A percentile compares a stretch with the other conserved stretches of the same genome.
Conservation (phyloP, 2,888 invertebrate species). For the Hydrotaea diabolus region DNA sequence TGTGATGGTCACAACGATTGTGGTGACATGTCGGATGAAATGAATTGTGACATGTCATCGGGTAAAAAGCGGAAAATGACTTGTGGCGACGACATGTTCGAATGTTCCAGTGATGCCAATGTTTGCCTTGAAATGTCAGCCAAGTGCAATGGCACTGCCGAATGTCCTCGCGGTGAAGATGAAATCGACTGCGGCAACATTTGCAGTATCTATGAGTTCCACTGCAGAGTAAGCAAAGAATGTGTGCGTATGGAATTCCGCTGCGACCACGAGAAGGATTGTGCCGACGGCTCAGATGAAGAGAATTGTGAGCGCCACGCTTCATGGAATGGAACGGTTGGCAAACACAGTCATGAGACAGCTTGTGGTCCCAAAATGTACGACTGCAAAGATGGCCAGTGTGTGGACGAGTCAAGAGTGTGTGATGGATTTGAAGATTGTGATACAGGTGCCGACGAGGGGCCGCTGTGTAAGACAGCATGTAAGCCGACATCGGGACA, state of each 20-base stretch:
- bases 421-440: slow-evolving; percentile 86
- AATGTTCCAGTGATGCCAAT: slow-evolving; percentile 75
- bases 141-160: slow-evolving; percentile 85
- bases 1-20: slow-evolving; percentile 84
- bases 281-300: slow-evolving; percentile 89
- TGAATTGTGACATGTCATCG: slow-evolving; percentile 77
- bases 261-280: slow-evolving; percentile 85
- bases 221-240: slow-evolving; percentile 84
- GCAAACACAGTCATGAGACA: slow-evolving; percentile 63
- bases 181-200: slow-evolving; percentile 83
- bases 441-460: slow-evolving; percentile 87
- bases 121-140: slow-evolving; percentile 74
- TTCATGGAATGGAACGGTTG: slow-evolving; percentile 69
- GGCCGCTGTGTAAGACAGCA: slow-evolving; percentile 83
- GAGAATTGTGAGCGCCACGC: slow-evolving; percentile 80
- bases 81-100: slow-evolving; percentile 80
- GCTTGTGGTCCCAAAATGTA: slow-evolving; percentile 80
- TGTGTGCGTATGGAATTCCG: slow-evolving; percentile 84
- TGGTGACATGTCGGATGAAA: slow-evolving; percentile 83
- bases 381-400: slow-evolving; percentile 84
- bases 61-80: slow-evolving; percentile 62
- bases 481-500: slow-evolving; percentile 69
- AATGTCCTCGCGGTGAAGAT: slow-evolving; percentile 88
- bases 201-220: slow-evolving; percentile 85
- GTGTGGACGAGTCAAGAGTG: slow-evolving; percentile 84